phyloP scores from a whole-genome alignment of 1,140 invertebrate species.

The Sesamia nonagrioides region DNA sequence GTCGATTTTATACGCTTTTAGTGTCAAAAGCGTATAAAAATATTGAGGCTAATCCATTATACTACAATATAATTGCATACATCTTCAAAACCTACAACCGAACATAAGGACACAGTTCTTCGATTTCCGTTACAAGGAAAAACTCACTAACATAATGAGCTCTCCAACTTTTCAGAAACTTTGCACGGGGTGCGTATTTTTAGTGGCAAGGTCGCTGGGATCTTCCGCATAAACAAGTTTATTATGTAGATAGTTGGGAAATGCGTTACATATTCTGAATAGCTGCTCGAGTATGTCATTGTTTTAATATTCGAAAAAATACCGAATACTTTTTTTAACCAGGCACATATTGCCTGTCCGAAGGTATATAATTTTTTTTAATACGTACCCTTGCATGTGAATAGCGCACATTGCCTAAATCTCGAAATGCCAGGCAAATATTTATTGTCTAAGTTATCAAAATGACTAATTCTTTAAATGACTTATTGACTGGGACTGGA shows the following conservation, averaged over 20 bases:
- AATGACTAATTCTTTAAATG: too few relatives aligned
- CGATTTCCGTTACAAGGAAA: not conserved
- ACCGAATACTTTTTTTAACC: too few relatives aligned
- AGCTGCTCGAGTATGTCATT: not conserved
- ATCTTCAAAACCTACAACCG: not conserved
- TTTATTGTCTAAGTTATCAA: too few relatives aligned
- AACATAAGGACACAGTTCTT: not conserved
- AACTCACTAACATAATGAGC: slow-evolving; percentile 31
- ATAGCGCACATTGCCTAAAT: too few relatives aligned
- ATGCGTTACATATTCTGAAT: slow-evolving; percentile 2
- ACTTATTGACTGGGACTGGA: too few relatives aligned
- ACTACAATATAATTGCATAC: not conserved
- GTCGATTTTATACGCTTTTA: too few relatives aligned
- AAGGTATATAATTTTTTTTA: too few relatives aligned
- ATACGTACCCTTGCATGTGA: too few relatives aligned
- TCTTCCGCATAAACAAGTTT: not conserved
- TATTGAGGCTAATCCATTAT: not conserved
- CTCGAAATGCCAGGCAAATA: too few relatives aligned
- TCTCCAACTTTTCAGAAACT: slow-evolving; percentile 13
- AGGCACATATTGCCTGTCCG: too few relatives aligned
- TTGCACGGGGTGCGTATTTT: slow-evolving; percentile 27
- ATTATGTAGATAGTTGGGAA: slow-evolving; percentile 11
- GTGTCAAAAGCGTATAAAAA: too few relatives aligned
- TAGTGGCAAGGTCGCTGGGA: slow-evolving; percentile 5
- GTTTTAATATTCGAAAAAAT: not conserved